Conservation (phyloP, 2,113 vertebrate genomes). For the Nestor notabilis region DNA sequence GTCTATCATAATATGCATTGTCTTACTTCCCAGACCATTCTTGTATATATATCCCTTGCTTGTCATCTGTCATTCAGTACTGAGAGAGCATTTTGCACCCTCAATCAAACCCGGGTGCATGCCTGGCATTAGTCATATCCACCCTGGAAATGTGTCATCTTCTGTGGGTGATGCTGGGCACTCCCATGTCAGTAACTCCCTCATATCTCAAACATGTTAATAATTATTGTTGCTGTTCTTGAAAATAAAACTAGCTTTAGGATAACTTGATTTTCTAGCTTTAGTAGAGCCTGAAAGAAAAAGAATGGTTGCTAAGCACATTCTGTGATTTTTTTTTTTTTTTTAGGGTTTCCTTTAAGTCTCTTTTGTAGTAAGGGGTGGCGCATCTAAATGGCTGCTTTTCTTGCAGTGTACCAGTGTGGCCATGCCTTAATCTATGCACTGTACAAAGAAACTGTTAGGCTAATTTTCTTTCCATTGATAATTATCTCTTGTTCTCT, state of each 20-base stretch:
- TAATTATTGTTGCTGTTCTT: neutral
- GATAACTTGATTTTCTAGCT: neutral
- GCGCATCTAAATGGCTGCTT: neutral
- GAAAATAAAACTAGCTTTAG: neutral
- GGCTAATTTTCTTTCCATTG: neutral
- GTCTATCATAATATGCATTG: neutral
- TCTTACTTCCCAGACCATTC: neutral
- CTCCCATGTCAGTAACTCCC: neutral
- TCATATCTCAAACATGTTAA: neutral
- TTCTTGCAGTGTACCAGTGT: neutral
- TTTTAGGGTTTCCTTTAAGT: neutral
- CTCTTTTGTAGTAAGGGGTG: neutral
- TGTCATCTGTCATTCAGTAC: neutral
- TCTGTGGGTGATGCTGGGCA: neutral
- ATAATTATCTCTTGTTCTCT: neutral
- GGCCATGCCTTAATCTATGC: neutral
- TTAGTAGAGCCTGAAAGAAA: neutral
- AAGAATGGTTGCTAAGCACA: neutral
- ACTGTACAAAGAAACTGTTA: neutral
- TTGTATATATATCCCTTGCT: neutral
- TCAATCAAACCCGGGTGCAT: neutral
- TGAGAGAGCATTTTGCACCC: neutral
- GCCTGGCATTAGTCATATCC: neutral
- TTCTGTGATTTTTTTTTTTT: neutral
- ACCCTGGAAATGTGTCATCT: neutral